phyloP scores from a whole-genome alignment of 1,140 invertebrate genomes.

The Drosophila grimshawi region DNA sequence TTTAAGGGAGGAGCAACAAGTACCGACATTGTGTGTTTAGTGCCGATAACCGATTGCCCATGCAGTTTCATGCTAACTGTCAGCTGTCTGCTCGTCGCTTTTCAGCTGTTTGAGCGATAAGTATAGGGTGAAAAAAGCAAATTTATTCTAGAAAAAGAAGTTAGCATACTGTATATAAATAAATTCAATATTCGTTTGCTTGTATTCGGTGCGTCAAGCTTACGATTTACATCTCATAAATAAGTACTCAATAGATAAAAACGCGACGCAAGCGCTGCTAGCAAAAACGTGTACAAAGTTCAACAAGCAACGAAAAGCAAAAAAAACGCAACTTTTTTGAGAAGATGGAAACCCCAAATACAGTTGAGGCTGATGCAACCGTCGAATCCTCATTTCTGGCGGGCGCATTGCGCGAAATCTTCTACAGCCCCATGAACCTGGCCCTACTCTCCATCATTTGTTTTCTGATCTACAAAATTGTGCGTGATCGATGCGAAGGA shows the following conservation, averaged over 20 bases:
- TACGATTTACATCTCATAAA: constrained; percentile 41
- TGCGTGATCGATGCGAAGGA: constrained; percentile 87
- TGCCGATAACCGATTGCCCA: constrained; percentile 22
- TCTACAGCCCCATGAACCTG: constrained; percentile 92
- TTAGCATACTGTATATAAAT: constrained; percentile 47
- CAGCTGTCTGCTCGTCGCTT: constrained; percentile 23
- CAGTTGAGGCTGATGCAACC: constrained; percentile 58
- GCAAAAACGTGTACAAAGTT: constrained; percentile 29
- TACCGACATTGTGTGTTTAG: constrained; percentile 7
- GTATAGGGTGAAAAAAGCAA: constrained; percentile 26
- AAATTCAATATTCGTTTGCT: constrained; percentile 29
- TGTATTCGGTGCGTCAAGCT: constrained; percentile 22
- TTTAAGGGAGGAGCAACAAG: constrained; percentile 18
- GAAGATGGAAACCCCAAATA: constrained; percentile 48
- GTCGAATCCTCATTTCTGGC: constrained; percentile 82
- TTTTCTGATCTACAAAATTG: constrained; percentile 94
- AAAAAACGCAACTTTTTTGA: background rate
- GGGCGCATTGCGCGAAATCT: constrained; percentile 88
- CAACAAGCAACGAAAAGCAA: constrained; percentile 18
- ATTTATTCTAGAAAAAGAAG: constrained; percentile 44
- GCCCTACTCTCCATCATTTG: constrained; percentile 90
- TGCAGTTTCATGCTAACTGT: background rate
- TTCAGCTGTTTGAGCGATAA: constrained; percentile 39
- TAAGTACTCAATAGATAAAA: constrained; percentile 6
- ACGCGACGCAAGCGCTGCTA: background rate